A percentile compares a stretch with the other conserved stretches of the same genome.
phyloP scores from a whole-genome alignment of 2,113 vertebrate species.

The Delphinapterus leucas region DNA sequence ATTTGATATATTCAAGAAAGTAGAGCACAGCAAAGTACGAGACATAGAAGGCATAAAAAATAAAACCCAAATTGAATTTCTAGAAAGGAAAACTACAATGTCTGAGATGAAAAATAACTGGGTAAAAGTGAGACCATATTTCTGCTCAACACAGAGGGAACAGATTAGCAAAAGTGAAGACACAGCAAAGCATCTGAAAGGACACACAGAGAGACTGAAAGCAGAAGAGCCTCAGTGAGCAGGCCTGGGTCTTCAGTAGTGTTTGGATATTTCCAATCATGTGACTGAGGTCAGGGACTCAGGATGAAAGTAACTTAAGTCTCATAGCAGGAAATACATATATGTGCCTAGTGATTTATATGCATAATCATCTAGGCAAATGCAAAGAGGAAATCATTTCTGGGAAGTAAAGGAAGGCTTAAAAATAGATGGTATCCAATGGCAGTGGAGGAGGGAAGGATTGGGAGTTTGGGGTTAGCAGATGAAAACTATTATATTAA shows the following conservation, averaged over 20 bases:
- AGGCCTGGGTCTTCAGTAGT: rapidly evolving
- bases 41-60: neutral
- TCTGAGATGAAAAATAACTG: neutral
- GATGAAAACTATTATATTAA: neutral
- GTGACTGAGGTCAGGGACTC: neutral
- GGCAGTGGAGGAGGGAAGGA: neutral
- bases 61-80: neutral
- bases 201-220: too few species aligned
- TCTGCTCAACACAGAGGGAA: neutral
- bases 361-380: neutral
- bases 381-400: neutral
- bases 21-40: neutral
- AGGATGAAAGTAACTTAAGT: neutral
- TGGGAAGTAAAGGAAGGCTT: neutral
- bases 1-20: neutral
- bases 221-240: rapidly evolving
- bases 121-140: neutral
- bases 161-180: neutral
- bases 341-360: neutral
- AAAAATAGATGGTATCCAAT: neutral
- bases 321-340: neutral
- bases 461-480: neutral
- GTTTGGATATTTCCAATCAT: neutral
- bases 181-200: neutral
- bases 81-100: neutral